Percentiles rank a stretch among this genome's conserved stretches.
phyloP scores from a whole-genome alignment of 2,888 invertebrate genomes.

The Teleiodes luculella region DNA sequence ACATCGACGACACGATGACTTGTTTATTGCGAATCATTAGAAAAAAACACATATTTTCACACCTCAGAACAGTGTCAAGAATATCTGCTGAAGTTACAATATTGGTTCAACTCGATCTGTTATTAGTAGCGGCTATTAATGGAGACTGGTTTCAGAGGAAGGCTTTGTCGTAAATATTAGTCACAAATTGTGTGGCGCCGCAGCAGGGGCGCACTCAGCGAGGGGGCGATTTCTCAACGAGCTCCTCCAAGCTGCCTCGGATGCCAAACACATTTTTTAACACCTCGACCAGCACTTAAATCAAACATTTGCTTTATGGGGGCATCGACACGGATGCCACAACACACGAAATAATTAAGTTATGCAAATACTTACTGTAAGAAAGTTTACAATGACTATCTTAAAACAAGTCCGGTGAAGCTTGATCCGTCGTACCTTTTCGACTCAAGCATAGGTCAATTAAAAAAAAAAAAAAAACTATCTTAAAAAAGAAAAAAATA shows the following conservation, averaged over 20 bases:
- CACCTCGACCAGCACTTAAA: conserved; percentile 64
- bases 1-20: conserved; percentile 49
- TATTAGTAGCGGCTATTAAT: conserved; percentile 57
- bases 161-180: conserved; percentile 73
- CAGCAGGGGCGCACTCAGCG: conserved; percentile 71
- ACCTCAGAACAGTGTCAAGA: conserved; percentile 45
- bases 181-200: conserved; percentile 66
- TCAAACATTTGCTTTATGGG: conserved; percentile 68
- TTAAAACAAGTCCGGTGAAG: too few species aligned
- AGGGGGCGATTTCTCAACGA: conserved; percentile 75
- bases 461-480: background rate
- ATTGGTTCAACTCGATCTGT: conserved; percentile 48
- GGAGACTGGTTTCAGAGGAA: conserved; percentile 58
- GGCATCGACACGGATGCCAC: conserved; percentile 42
- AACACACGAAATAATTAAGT: conserved; percentile 19
- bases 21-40: conserved; percentile 57
- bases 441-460: too few species aligned
- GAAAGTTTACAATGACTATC: background rate
- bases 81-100: conserved; percentile 43
- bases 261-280: conserved; percentile 75
- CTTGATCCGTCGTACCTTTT: too few species aligned
- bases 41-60: conserved; percentile 43
- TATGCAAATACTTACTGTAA: conserved; percentile 8
- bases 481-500: too few species aligned
- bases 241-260: conserved; percentile 46